Conservation (phyloP, 1,140 invertebrate species). For the Lepidurus couesii region DNA sequence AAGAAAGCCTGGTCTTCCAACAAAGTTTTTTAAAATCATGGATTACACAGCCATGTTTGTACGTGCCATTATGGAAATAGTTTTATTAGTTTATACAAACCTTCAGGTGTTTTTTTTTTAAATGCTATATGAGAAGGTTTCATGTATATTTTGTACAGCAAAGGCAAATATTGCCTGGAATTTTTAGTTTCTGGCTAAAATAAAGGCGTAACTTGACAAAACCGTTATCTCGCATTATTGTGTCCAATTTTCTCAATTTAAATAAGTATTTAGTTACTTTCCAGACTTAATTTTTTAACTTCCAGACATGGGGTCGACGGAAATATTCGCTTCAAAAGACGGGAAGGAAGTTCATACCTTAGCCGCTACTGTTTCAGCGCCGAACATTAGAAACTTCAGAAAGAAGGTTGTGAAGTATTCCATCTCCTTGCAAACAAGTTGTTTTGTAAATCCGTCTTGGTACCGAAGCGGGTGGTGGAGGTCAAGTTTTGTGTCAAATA, state of each 20-base stretch:
- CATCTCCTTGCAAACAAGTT: not conserved
- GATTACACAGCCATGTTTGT: not conserved
- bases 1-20: slow-evolving; percentile 12
- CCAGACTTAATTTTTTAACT: too few relatives aligned
- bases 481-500: not conserved
- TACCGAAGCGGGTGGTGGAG: not conserved
- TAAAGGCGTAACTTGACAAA: not conserved
- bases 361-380: not conserved
- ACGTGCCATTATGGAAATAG: slow-evolving; percentile 5
- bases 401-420: not conserved
- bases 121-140: not conserved
- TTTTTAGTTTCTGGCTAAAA: slow-evolving; percentile 1
- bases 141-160: slow-evolving; percentile 11
- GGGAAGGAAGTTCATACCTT: not conserved
- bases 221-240: not conserved
- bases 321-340: not conserved
- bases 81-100: not conserved
- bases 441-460: not conserved
- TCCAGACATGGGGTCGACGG: too few relatives aligned
- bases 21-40: not conserved
- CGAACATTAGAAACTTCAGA: not conserved
- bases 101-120: not conserved
- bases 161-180: not conserved
- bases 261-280: not conserved
- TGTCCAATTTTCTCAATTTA: not conserved